These are phyloP conservation scores for Troilus luridus DNA, from an alignment of 2,888 invertebrate genomes.

Conservation along the genomic window DNA sequence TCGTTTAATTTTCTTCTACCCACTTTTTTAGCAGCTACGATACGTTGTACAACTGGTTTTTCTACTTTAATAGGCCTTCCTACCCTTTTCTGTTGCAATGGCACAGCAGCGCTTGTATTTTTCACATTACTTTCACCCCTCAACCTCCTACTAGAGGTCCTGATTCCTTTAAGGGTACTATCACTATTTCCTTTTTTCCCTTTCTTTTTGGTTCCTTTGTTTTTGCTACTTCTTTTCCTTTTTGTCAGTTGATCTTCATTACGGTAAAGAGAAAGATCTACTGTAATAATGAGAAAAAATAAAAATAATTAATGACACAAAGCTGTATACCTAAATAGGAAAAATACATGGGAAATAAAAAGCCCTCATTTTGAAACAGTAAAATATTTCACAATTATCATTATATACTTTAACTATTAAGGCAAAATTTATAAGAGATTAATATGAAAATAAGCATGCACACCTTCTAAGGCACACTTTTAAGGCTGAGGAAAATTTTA, in stretches of 20 bases:
- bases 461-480: neutral
- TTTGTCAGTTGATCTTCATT: slow-evolving; percentile 86
- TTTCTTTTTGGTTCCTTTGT: slow-evolving; percentile 66
- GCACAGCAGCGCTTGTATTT: slow-evolving; percentile 53
- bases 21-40: slow-evolving; percentile 53
- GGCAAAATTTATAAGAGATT: neutral
- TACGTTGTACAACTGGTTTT: slow-evolving; percentile 49
- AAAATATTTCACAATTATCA: neutral
- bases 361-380: neutral
- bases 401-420: neutral
- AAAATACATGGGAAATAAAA: neutral
- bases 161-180: slow-evolving; percentile 49
- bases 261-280: slow-evolving; percentile 86
- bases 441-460: neutral
- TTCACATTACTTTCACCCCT: slow-evolving; percentile 53
- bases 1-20: slow-evolving; percentile 43
- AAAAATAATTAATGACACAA: neutral
- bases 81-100: slow-evolving; percentile 48
- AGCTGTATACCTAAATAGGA: neutral
- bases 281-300: slow-evolving; percentile 70
- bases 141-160: slow-evolving; percentile 55
- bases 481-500: neutral
- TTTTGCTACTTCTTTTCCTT: slow-evolving; percentile 68
- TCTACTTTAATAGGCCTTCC: slow-evolving; percentile 49
- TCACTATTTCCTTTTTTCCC: slow-evolving; percentile 50